Conservation (phyloP, 2,113 vertebrate species). For the Patagioenas fasciata region DNA sequence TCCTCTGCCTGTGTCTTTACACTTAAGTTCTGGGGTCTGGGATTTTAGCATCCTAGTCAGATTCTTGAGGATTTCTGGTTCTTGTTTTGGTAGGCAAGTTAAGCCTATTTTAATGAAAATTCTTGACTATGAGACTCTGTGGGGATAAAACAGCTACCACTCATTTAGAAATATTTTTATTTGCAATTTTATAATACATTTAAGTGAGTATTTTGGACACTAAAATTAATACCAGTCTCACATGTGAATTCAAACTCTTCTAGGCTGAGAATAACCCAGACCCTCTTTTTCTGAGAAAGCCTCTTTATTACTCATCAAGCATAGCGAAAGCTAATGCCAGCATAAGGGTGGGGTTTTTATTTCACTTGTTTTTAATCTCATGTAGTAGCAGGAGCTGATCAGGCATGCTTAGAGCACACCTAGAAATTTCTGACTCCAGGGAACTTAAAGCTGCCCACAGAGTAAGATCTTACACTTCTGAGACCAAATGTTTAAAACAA, state of each 20-base stretch:
- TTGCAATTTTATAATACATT: not conserved
- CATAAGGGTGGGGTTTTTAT: not conserved
- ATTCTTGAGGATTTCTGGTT: not conserved
- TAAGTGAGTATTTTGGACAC: not conserved
- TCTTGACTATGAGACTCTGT: not conserved
- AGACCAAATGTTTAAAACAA: not conserved
- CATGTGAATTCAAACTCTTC: not conserved
- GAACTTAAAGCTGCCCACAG: not conserved
- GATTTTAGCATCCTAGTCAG: not conserved
- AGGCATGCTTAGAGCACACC: not conserved
- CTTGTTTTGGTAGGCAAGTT: not conserved
- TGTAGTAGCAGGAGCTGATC: not conserved
- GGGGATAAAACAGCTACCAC: not conserved
- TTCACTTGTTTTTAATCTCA: not conserved
- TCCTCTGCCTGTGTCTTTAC: not conserved
- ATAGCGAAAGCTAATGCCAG: not conserved
- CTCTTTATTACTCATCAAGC: not conserved
- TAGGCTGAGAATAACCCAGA: not conserved
- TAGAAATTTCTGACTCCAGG: not conserved
- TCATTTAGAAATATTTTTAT: not conserved
- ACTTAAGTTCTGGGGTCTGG: not conserved
- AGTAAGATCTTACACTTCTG: not conserved
- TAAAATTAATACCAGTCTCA: not conserved
- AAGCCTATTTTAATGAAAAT: not conserved
- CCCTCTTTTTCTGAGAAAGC: not conserved